phyloP scores from a whole-genome alignment of 1,140 invertebrate genomes.

The Leptopilina clavipes region DNA sequence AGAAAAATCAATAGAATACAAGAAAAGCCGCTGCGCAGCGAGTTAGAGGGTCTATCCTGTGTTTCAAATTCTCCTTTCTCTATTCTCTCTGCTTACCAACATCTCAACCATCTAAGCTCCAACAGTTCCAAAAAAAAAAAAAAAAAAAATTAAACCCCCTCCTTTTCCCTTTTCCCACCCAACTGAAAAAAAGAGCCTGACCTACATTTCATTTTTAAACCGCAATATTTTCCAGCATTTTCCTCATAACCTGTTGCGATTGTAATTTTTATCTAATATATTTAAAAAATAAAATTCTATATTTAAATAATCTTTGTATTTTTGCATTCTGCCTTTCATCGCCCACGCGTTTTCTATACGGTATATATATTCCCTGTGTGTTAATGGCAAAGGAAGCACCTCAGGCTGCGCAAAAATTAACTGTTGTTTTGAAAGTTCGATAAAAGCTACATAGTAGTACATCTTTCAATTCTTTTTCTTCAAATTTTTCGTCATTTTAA shows the following conservation, averaged over 20 bases:
- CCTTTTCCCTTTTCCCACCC: too few species aligned
- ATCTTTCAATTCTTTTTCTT: background rate
- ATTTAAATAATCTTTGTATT: conserved; percentile 35
- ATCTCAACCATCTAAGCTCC: background rate
- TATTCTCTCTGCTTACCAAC: conserved; percentile 36
- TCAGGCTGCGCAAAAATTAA: conserved; percentile 49
- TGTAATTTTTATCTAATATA: too few species aligned
- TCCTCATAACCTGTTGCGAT: too few species aligned
- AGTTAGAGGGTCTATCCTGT: conserved; percentile 52
- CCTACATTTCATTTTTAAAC: too few species aligned
- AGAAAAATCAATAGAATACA: conserved; percentile 76
- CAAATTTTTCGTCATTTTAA: background rate
- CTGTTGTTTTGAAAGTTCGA: conserved; percentile 46
- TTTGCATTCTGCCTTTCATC: conserved; percentile 51
- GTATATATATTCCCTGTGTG: conserved; percentile 42
- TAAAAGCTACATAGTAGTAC: conserved; percentile 36
- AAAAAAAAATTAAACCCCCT: background rate
- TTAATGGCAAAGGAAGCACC: conserved; percentile 53
- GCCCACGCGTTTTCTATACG: conserved; percentile 36
- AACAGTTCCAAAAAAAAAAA: background rate
- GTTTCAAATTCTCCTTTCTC: conserved; percentile 43
- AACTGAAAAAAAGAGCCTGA: too few species aligned
- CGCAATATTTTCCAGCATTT: too few species aligned
- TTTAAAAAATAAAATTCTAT: too few species aligned
- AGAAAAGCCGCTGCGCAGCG: conserved; percentile 71